These are phyloP conservation scores for Paracanthobrama guichenoti DNA, from an alignment of 2,113 vertebrate genomes.

Conservation along the genomic window DNA sequence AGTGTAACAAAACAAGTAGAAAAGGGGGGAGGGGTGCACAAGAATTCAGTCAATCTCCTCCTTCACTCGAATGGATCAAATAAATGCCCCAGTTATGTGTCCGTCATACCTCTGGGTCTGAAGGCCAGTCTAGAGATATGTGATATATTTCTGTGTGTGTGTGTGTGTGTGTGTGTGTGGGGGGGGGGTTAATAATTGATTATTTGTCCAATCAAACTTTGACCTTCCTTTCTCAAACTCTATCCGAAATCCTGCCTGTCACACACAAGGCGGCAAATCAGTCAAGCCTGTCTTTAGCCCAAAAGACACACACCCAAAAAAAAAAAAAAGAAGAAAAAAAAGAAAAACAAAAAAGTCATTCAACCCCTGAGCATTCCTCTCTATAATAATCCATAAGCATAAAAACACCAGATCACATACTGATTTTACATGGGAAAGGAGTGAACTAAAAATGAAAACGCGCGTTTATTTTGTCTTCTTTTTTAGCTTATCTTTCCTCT, in stretches of 20 bases:
- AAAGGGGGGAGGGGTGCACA: not conserved
- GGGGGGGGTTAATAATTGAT: slow-evolving; percentile 33
- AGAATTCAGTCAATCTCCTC: not conserved
- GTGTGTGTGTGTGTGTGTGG: too few species aligned
- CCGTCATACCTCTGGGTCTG: slow-evolving; percentile 13
- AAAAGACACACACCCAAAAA: slow-evolving; percentile 37
- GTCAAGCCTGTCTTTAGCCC: slow-evolving; percentile 1
- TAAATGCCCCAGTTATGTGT: not conserved
- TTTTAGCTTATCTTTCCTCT: not conserved
- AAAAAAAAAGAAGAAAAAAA: too few species aligned
- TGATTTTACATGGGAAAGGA: not conserved
- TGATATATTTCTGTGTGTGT: not conserved
- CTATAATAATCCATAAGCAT: too few species aligned
- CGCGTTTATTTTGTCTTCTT: not conserved
- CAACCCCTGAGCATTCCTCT: slow-evolving; percentile 28
- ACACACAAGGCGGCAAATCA: slow-evolving; percentile 3
- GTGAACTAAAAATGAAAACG: not conserved
- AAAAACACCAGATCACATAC: not conserved
- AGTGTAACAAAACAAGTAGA: not conserved
- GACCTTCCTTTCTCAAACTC: slow-evolving; percentile 16
- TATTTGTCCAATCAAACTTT: slow-evolving; percentile 20
- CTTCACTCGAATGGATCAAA: not conserved
- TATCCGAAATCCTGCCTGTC: not conserved
- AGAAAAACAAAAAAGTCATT: slow-evolving; percentile 40
- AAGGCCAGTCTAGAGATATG: not conserved